Evolutionary conservation across 2,797 vertebrate genomes (phyloP).

Genomic region (Acrossocheilus fasciatus): DNA sequence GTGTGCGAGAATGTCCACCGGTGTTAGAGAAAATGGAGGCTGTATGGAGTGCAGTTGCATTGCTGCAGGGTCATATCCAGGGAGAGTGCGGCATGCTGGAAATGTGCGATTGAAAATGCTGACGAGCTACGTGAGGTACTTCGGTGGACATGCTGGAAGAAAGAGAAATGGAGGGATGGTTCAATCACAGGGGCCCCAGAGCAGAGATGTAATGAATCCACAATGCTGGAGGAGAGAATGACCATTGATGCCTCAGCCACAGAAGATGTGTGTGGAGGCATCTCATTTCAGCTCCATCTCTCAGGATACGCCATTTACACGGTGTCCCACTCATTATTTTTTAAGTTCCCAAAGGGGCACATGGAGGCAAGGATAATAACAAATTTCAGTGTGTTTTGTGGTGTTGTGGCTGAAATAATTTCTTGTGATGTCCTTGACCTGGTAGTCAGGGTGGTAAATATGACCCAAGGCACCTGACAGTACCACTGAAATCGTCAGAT

Average conservation of each 20-base stretch:
- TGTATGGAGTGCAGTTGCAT: conserved; percentile 64
- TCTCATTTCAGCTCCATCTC: conserved; percentile 22
- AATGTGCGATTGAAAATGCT: conserved; percentile 50
- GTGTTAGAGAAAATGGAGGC: conserved; percentile 66
- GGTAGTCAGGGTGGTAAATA: conserved; percentile 39
- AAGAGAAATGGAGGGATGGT: conserved; percentile 23
- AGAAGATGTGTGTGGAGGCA: neutral
- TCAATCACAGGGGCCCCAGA: conserved; percentile 37
- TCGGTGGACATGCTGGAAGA: conserved; percentile 17
- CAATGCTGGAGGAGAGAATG: conserved; percentile 27
- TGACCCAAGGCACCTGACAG: conserved; percentile 40
- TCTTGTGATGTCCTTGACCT: conserved; percentile 46
- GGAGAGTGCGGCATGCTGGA: conserved; percentile 62
- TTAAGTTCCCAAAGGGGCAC: conserved; percentile 26
- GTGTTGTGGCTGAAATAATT: conserved; percentile 28
- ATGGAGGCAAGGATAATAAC: conserved; percentile 32
- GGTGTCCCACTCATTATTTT: conserved; percentile 19
- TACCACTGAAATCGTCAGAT: conserved; percentile 29
- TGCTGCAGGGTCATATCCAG: conserved; percentile 69
- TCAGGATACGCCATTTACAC: conserved; percentile 35
- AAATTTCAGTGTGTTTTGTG: conserved; percentile 17
- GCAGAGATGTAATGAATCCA: conserved; percentile 39
- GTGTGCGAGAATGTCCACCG: conserved; percentile 73
- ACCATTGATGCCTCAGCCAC: conserved; percentile 23
- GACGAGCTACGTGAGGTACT: conserved; percentile 23